Conservation (phyloP, 2,113 vertebrate genomes). For the Rhadina sibilatrix region DNA sequence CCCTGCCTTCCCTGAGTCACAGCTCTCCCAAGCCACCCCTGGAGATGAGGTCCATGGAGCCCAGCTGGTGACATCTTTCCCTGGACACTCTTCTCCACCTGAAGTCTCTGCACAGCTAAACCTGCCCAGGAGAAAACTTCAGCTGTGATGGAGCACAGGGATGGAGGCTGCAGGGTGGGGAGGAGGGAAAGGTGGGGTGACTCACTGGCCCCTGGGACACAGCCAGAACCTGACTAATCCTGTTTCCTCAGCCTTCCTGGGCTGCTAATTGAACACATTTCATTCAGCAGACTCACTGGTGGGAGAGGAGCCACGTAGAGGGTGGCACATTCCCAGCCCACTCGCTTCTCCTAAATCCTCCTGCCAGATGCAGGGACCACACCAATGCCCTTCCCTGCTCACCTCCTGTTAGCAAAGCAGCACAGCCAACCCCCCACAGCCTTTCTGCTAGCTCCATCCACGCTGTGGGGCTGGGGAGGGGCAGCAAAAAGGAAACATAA, state of each 20-base stretch:
- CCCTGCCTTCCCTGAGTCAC: background rate
- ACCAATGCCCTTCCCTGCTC: background rate
- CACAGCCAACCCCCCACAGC: background rate
- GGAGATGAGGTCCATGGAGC: background rate
- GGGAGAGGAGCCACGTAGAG: background rate
- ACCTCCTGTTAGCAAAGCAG: background rate
- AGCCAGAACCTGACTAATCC: slow-evolving; percentile 9
- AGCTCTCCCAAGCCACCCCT: background rate
- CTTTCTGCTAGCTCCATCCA: background rate
- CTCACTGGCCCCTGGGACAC: slow-evolving; percentile 8
- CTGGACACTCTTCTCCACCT: background rate
- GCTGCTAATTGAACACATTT: background rate
- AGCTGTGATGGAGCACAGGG: background rate
- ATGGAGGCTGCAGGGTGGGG: background rate
- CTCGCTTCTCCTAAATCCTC: background rate
- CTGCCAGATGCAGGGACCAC: background rate
- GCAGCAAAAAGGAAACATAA: background rate
- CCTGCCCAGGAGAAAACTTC: background rate
- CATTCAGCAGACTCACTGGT: background rate
- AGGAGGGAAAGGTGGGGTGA: background rate
- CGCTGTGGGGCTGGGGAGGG: background rate
- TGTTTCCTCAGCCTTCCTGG: background rate
- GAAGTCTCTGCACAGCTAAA: background rate
- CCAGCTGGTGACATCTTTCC: background rate
- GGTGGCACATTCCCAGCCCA: background rate